Conservation (phyloP, 2,888 invertebrate genomes). For the Chrysodeixis includens region DNA sequence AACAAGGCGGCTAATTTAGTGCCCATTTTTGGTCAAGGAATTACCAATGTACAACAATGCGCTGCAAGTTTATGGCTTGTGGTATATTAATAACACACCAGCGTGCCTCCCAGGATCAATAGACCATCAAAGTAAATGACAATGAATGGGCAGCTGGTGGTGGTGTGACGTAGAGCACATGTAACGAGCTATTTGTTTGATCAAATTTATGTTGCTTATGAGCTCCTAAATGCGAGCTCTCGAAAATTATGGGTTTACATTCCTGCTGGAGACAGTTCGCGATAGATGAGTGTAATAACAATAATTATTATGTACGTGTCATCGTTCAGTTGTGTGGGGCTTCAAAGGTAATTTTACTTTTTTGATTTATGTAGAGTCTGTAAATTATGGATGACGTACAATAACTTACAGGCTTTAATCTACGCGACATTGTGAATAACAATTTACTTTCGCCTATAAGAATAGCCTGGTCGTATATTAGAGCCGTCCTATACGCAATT, state of each 20-base stretch:
- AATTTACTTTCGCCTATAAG: background rate
- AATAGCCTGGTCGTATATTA: background rate
- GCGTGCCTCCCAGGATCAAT: conserved; percentile 76
- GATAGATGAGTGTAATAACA: conserved; percentile 51
- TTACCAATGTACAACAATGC: conserved; percentile 40
- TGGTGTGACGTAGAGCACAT: conserved; percentile 43
- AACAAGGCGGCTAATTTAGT: conserved; percentile 6
- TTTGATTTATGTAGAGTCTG: conserved; percentile 7
- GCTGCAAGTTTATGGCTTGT: conserved; percentile 65
- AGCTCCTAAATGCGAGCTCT: conserved; percentile 53
- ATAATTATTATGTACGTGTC: conserved; percentile 35
- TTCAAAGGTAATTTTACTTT: background rate
- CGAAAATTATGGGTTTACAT: conserved; percentile 54
- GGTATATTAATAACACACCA: conserved; percentile 63
- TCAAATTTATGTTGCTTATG: conserved; percentile 59
- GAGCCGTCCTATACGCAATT: background rate
- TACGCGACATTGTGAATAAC: background rate
- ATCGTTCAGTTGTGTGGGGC: conserved; percentile 16
- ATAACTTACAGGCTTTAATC: conserved; percentile 3
- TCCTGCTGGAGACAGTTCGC: conserved; percentile 41
- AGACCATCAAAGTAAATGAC: conserved; percentile 81
- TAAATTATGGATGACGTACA: background rate
- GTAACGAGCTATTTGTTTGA: conserved; percentile 62
- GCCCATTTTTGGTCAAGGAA: conserved; percentile 43
- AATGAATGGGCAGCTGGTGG: conserved; percentile 72